Evolutionary conservation across 2,888 invertebrate genomes (phyloP), one percentile per base, ranked within the genome.

Genomic region (Belgica antarctica): DNA sequence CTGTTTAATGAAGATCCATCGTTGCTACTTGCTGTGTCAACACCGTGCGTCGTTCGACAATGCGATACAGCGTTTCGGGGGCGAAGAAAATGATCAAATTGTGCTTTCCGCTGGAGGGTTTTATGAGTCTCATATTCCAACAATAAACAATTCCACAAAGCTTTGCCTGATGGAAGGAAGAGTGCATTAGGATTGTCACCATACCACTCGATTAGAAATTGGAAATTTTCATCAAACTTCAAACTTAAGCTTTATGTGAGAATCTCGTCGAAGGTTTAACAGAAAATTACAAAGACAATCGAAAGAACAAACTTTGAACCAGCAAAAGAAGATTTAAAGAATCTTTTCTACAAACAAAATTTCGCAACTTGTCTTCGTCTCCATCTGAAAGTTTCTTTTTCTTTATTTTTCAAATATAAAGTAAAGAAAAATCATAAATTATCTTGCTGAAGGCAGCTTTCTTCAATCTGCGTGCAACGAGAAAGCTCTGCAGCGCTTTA

Each of bases 401-500:
- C 41, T 10, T 12, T 41, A n/a, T n/a, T n/a, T n/a, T n/a, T n/a
- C n/a, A n/a, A n/a, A n/a, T n/a, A 31, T 31, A 12, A 31, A 31
- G 34, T 31, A 31, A 31, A 5, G 34, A 31, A 12, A 12, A 31
- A 31, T 31, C 34, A 31, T 31, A 31, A 31, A 31, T 31, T 31
- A 8, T 12, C 34, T 31, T 31, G 34, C 34, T 12, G 34, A 31
- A 5, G 12, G 34, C 34, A 8, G 5, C 34, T 31, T 12, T 31
- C 12, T 31, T 8, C 34, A 46, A 46, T n/a, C n/a, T n/a, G n/a
- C n/a, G n/a, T n/a, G n/a, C n/a, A n/a, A n/a, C 15, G n/a, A n/a
- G n/a, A n/a, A n/a, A n/a, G n/a, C n/a, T n/a, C n/a, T n/a, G n/a
- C 12, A 27, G 27, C 27, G 59, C 59, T 59, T 59, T 24, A 59